These are phyloP conservation scores for Rhodophaea formosa DNA, from an alignment of 2,888 invertebrate species.

Conservation along the genomic window DNA sequence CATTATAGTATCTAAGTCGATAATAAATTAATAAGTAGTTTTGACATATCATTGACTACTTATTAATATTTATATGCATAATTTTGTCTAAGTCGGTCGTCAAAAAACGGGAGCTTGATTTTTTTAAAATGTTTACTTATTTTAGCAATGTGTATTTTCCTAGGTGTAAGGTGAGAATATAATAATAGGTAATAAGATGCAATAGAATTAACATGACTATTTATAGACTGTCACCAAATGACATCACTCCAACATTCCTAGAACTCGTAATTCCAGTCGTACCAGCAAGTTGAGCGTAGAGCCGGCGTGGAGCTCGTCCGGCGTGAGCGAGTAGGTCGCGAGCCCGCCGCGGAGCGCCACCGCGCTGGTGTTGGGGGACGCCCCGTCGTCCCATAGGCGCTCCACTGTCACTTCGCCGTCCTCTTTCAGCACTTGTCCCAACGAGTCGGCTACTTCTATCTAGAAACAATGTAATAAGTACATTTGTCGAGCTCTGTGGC, in stretches of 20 bases:
- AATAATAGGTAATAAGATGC: too few relatives aligned
- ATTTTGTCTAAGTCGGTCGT: too few relatives aligned
- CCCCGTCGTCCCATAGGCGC: constrained; percentile 70
- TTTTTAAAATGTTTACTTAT: too few relatives aligned
- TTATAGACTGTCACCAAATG: background rate
- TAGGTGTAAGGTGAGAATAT: too few relatives aligned
- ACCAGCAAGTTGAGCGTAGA: constrained; percentile 88
- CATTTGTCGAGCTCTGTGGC: too few relatives aligned
- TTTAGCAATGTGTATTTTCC: too few relatives aligned
- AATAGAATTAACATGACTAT: background rate
- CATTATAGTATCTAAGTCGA: too few relatives aligned
- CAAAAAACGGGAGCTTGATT: too few relatives aligned
- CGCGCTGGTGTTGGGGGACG: constrained; percentile 60
- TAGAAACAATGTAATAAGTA: too few relatives aligned
- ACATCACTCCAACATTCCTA: background rate
- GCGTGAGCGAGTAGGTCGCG: constrained; percentile 56
- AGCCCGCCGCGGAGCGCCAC: constrained; percentile 55
- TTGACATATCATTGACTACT: too few relatives aligned
- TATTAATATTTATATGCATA: too few relatives aligned
- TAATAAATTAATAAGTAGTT: too few relatives aligned
- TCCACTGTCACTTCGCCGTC: constrained; percentile 64
- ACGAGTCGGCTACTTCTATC: constrained; percentile 67
- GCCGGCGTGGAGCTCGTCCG: constrained; percentile 74
- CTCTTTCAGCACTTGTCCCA: constrained; percentile 52
- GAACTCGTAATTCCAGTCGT: constrained; percentile 32